Percentiles rank a stretch among this genome's conserved stretches.
phyloP scores from a whole-genome alignment of 64 coral and sea anemone species.

The Porites australiensis region DNA sequence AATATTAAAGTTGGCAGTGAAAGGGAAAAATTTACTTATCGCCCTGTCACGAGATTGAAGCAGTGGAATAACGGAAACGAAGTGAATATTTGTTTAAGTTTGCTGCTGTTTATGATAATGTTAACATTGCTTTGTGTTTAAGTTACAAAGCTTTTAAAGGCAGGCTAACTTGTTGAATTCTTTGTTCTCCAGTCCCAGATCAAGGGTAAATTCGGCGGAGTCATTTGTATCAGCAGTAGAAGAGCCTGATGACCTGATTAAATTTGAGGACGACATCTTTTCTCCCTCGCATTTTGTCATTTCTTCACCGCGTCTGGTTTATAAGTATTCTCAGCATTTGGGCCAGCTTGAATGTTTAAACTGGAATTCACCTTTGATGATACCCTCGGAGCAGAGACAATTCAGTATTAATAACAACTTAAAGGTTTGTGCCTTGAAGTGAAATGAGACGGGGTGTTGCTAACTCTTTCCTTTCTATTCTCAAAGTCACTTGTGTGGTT shows the following conservation, averaged over 20 bases:
- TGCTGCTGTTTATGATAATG: not conserved
- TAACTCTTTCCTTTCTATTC: too few relatives aligned
- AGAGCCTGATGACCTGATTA: slow-evolving; percentile 75
- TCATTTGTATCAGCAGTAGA: slow-evolving; percentile 89
- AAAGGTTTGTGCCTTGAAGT: slow-evolving; percentile 54
- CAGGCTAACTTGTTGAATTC: not conserved
- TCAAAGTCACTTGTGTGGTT: too few relatives aligned
- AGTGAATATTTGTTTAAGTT: too few relatives aligned
- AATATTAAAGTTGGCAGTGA: too few relatives aligned
- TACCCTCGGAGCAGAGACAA: slow-evolving; percentile 56
- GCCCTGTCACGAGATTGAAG: too few relatives aligned
- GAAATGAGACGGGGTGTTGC: not conserved
- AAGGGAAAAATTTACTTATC: too few relatives aligned
- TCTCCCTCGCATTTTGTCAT: slow-evolving; percentile 78
- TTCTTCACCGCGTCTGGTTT: slow-evolving; percentile 67
- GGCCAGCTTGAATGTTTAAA: slow-evolving; percentile 89
- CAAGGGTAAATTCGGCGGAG: slow-evolving; percentile 48
- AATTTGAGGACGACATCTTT: slow-evolving; percentile 64
- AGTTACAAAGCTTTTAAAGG: too few relatives aligned
- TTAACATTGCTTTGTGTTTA: not conserved
- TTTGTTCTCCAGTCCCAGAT: not conserved
- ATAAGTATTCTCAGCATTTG: slow-evolving; percentile 82
- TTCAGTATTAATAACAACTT: slow-evolving; percentile 86
- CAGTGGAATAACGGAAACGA: too few relatives aligned
- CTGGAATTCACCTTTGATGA: slow-evolving; percentile 76